A percentile compares a stretch with the other conserved stretches of the same genome.
These are phyloP conservation scores for Zeuzera pyrina DNA, from an alignment of 2,888 invertebrate species.

Conservation along the genomic window DNA sequence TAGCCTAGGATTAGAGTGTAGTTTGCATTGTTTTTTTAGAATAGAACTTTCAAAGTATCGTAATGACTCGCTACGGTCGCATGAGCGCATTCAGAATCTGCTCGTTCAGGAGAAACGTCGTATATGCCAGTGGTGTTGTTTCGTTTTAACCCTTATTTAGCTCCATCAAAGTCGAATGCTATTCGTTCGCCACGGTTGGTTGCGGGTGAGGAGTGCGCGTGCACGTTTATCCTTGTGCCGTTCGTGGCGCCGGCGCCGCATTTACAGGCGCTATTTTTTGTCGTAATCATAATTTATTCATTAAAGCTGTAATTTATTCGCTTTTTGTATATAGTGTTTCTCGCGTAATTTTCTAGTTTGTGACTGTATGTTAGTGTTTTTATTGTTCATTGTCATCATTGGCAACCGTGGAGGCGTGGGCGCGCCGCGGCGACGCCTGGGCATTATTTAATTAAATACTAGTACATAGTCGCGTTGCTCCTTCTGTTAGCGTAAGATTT, in stretches of 20 bases:
- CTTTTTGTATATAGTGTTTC: conserved; percentile 30
- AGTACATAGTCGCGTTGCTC: conserved; percentile 36
- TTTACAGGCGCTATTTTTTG: conserved; percentile 63
- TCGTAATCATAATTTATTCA: conserved; percentile 64
- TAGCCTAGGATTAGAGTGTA: conserved; percentile 40
- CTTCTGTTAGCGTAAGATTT: conserved; percentile 35
- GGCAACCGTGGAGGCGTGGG: conserved; percentile 26
- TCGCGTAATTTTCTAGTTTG: conserved; percentile 51
- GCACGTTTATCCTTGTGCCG: conserved; percentile 52
- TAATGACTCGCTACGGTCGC: conserved; percentile 68
- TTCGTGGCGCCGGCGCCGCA: conserved; percentile 67
- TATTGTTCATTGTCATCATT: conserved; percentile 31
- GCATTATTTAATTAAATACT: conserved; percentile 34
- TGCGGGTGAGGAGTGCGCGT: conserved; percentile 39
- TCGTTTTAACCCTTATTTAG: conserved; percentile 13
- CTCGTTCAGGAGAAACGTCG: conserved; percentile 30
- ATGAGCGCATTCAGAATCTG: conserved; percentile 60
- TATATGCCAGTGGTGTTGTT: conserved; percentile 20
- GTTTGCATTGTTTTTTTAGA: conserved; percentile 38
- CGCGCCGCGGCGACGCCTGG: conserved; percentile 22
- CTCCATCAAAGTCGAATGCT: neutral
- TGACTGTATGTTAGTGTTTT: conserved; percentile 43
- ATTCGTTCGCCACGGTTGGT: conserved; percentile 14
- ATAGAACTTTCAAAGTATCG: conserved; percentile 54
- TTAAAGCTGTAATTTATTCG: conserved; percentile 59